Percentiles rank a stretch among this genome's conserved stretches.
Evolutionary conservation across 1,140 invertebrate species (phyloP).

Genomic region (fruit fly (Drosophila melanogaster)): DNA sequence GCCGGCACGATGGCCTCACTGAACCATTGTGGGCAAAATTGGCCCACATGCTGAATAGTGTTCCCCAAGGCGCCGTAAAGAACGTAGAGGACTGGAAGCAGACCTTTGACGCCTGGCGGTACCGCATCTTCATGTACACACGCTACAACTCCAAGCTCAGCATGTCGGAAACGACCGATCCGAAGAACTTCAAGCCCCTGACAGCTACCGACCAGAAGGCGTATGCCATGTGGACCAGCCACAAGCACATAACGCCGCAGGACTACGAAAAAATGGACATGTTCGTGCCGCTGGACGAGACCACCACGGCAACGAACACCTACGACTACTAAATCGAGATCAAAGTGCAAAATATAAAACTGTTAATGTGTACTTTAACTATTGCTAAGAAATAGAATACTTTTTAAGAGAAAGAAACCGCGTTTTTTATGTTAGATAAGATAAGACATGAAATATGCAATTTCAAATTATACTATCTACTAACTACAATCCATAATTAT

Average conservation of each 20-base stretch:
- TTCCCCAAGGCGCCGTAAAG: constrained; percentile 79
- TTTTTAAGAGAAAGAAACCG: constrained; percentile 54
- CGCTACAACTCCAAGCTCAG: constrained; percentile 80
- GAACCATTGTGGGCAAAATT: constrained; percentile 76
- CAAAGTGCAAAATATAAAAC: constrained; percentile 43
- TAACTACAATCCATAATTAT: not conserved
- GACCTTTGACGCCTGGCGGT: constrained; percentile 80
- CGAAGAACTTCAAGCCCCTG: constrained; percentile 79
- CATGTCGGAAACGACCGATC: constrained; percentile 75
- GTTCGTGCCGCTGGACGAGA: constrained; percentile 71
- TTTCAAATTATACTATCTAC: not conserved
- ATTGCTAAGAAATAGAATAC: constrained; percentile 75
- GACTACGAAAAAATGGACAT: constrained; percentile 80
- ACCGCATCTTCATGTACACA: constrained; percentile 82
- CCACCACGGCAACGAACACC: constrained; percentile 62
- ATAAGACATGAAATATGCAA: constrained; percentile 14
- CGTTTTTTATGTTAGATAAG: constrained; percentile 6
- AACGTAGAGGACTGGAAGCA: constrained; percentile 83
- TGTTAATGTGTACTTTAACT: constrained; percentile 75
- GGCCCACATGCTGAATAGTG: constrained; percentile 72
- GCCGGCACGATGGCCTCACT: constrained; percentile 74
- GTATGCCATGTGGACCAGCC: constrained; percentile 82
- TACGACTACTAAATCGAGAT: constrained; percentile 65
- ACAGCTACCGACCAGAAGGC: constrained; percentile 80
- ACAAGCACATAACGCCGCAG: constrained; percentile 71